Base-by-base conservation (phyloP, 2,888 invertebrate genomes). In the Cotesia congregata region DNA sequence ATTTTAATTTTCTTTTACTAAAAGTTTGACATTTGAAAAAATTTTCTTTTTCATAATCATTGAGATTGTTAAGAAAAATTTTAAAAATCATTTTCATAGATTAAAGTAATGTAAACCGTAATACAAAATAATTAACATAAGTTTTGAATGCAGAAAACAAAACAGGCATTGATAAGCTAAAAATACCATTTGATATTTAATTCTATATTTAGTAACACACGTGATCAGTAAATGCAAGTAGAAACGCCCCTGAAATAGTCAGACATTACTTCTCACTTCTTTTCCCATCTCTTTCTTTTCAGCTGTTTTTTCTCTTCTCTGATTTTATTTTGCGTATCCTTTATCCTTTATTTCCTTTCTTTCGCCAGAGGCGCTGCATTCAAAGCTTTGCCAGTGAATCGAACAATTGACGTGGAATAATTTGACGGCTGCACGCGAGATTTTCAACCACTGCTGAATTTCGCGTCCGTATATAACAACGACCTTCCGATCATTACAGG, bases 171-270 rank as follows among this genome's bases (percentile, higher is more conserved):
- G 50, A 50, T 50, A 50, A 50, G 50, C 12, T 50, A 50, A 50
- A 7, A 50, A 50, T 50, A 50, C 7, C 50, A 50, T 50, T 50
- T 50, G n/a, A 61, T 30, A n/a, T n/a, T 9, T 60, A 61, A 20
- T 40, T 9, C 60, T 17, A 38, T 39, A 15, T 30, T 71, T 30
- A 61, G 59, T 5, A 61, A 5, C 12, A 9, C 6, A 38, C 30
- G 17, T 39, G 30, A 38, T 67, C 20, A 7, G 15, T 30, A 15
- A 50, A 59, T 59, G 12, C 71, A 39, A 61, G 39, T 30, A 60
- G 61, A 71, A 71, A 61, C 61, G 60, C 61, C 71, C 71, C 5
- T n/a, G 59, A 71, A 61, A 62, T 61, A 61, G 61, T 71, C 60
- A 71, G 62, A 20, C 71, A 9, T 15, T 6, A 59, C 60, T 70